These are phyloP conservation scores for Chaunax sp. DNA, from an alignment of 2,797 vertebrate species.

Conservation along the genomic window DNA sequence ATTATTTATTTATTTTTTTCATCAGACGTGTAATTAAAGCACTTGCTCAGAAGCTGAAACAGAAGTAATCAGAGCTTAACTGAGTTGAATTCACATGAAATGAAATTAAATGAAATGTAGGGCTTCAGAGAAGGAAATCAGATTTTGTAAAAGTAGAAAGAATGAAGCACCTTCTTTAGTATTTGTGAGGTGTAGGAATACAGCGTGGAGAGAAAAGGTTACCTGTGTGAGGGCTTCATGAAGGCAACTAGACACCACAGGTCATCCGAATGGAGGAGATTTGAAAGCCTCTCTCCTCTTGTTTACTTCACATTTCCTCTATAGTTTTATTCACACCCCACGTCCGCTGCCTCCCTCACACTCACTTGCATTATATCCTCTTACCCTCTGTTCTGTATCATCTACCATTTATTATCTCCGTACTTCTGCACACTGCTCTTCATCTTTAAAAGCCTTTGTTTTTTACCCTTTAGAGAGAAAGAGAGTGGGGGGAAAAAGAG, in stretches of 20 bases:
- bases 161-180: background rate
- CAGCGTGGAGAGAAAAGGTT: conserved; percentile 4
- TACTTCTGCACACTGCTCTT: conserved; percentile 5
- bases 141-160: background rate
- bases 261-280: conserved; percentile 20
- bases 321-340: conserved; percentile 15
- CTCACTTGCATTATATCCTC: conserved; percentile 26
- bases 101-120: conserved; percentile 8
- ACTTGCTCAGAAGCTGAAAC: conserved; percentile 4
- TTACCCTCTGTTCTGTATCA: conserved; percentile 21
- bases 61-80: conserved; percentile 10
- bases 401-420: conserved; percentile 19
- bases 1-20: conserved; percentile 13
- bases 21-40: background rate
- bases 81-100: conserved; percentile 17
- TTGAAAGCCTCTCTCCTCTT: conserved; percentile 11
- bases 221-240: conserved; percentile 10
- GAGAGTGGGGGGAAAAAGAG: background rate
- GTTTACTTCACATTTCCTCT: conserved; percentile 22
- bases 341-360: conserved; percentile 11
- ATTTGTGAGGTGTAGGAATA: conserved; percentile 17
- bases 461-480: conserved; percentile 22
- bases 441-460: conserved; percentile 36
- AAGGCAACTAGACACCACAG: conserved; percentile 33
- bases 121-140: background rate